phyloP scores from a whole-genome alignment of 2,797 vertebrate species.

The Oceanodroma leucorhoa region DNA sequence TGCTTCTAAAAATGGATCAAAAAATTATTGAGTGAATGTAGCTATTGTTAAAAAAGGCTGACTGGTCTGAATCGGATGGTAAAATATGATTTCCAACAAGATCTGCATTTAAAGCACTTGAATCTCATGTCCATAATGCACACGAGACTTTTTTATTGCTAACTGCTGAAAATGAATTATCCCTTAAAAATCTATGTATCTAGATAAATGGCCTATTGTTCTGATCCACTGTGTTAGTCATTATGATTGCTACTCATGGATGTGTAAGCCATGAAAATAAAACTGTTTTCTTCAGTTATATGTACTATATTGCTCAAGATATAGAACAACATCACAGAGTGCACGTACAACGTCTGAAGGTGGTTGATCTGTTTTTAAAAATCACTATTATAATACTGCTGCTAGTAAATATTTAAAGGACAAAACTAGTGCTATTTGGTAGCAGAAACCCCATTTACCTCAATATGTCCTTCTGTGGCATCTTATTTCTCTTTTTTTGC shows the following conservation, averaged over 20 bases:
- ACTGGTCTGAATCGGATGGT: background rate
- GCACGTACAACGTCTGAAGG: background rate
- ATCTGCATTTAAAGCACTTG: background rate
- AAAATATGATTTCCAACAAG: background rate
- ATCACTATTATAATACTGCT: background rate
- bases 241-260: background rate
- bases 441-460: slow-evolving; percentile 41
- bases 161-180: background rate
- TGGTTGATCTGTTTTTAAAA: background rate
- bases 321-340: background rate
- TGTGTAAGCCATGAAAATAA: background rate
- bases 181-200: background rate
- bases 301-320: background rate
- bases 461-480: background rate
- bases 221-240: background rate
- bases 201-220: background rate
- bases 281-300: background rate
- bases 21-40: background rate
- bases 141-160: background rate
- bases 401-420: background rate
- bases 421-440: background rate
- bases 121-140: background rate
- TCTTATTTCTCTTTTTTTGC: background rate
- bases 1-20: background rate
- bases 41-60: background rate